Percentiles rank a stretch among this genome's conserved stretches.
Evolutionary conservation across 2,113 vertebrate species (phyloP).

Genomic region (Rhinoderma darwinii): DNA sequence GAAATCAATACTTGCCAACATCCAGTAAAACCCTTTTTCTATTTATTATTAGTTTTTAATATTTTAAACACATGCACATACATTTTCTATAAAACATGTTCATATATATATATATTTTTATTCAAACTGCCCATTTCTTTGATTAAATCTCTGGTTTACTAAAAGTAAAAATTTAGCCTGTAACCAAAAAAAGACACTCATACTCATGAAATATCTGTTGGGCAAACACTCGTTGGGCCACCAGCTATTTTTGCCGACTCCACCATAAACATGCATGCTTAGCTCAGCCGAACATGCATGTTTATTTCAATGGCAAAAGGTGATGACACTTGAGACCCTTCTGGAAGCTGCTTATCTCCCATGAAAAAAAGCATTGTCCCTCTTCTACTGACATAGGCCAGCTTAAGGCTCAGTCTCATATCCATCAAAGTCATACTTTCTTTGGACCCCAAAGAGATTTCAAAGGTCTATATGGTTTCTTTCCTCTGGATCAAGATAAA

Average conservation of each 20-base stretch:
- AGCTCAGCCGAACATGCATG: too few species aligned
- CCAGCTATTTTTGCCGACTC: background rate
- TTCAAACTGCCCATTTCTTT: background rate
- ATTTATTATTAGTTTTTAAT: background rate
- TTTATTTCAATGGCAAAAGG: background rate
- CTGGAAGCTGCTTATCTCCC: too few species aligned
- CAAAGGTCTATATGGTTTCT: background rate
- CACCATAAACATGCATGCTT: background rate
- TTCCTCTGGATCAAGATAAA: background rate
- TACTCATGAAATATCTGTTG: background rate
- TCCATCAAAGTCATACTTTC: background rate
- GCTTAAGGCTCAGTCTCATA: background rate
- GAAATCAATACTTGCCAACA: constrained; percentile 76
- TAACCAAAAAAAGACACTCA: background rate
- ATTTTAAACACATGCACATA: background rate
- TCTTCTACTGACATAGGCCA: too few species aligned
- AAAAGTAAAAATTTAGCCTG: background rate
- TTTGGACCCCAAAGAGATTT: background rate
- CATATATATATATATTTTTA: background rate
- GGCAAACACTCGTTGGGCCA: background rate
- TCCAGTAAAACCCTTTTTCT: constrained; percentile 58
- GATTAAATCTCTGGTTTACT: background rate
- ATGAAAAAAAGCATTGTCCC: too few species aligned
- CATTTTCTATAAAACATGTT: background rate
- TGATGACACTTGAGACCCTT: too few species aligned